Evolutionary conservation across 2,888 invertebrate species (phyloP).

Genomic region (Ectropis crepuscularia): DNA sequence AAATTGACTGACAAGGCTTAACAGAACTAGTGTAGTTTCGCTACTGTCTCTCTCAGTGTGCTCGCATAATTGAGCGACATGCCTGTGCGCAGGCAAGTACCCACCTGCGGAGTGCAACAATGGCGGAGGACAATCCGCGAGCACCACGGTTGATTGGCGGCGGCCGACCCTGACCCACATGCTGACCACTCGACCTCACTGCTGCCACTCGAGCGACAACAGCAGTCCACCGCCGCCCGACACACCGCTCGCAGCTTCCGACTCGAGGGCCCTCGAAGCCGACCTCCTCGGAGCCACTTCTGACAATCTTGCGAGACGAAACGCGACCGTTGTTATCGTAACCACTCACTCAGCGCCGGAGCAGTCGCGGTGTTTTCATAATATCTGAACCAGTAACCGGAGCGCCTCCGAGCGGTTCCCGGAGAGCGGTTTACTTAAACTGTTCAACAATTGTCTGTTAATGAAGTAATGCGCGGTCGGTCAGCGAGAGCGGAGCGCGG

Average conservation of each 20-base stretch:
- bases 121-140: conserved; percentile 31
- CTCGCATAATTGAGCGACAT: conserved; percentile 7
- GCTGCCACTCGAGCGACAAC: conserved; percentile 38
- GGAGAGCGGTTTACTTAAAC: not conserved
- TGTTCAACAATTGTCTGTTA: conserved; percentile 3
- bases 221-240: conserved; percentile 17
- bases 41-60: not conserved
- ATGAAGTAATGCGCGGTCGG: conserved; percentile 7
- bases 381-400: not conserved
- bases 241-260: conserved; percentile 1
- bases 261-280: not conserved
- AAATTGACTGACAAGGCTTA: not conserved
- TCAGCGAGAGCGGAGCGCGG: conserved; percentile 2
- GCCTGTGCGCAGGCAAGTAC: not conserved
- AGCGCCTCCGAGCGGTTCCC: not conserved
- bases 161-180: conserved; percentile 36
- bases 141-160: conserved; percentile 41
- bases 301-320: not conserved
- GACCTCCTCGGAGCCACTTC: conserved; percentile 1
- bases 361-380: conserved; percentile 1
- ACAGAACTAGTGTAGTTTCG: not conserved
- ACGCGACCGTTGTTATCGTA: not conserved
- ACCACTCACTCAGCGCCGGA: not conserved
- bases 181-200: conserved; percentile 49
- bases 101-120: conserved; percentile 24